Conservation (phyloP, 2,113 vertebrate species). For the Tichodroma muraria region DNA sequence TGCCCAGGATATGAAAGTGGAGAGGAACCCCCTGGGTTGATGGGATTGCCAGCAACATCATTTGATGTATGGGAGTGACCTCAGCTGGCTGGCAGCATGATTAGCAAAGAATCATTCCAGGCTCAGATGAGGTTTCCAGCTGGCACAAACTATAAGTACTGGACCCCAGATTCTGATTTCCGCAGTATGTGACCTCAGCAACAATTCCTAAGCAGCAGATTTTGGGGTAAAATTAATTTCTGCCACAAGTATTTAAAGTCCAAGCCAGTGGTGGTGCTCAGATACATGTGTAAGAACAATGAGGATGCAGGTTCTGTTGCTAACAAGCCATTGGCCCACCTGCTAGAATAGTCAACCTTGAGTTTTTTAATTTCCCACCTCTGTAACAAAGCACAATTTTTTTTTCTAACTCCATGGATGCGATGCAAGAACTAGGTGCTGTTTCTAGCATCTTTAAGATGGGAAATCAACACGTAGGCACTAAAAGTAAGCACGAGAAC, state of each 20-base stretch:
- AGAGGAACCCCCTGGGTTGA: neutral
- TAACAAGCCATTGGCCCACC: neutral
- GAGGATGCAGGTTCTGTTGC: neutral
- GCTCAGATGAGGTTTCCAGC: neutral
- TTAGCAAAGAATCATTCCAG: neutral
- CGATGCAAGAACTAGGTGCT: neutral
- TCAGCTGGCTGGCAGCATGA: neutral
- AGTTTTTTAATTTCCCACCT: neutral
- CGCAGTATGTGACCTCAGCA: neutral
- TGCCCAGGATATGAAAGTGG: neutral
- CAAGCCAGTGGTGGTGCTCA: neutral
- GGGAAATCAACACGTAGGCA: neutral
- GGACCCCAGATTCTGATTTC: neutral
- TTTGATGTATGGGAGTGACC: neutral
- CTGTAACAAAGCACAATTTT: neutral
- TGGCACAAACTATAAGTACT: neutral
- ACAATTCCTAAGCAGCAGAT: neutral
- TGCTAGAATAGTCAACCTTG: neutral
- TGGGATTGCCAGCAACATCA: neutral
- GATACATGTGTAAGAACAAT: accelerated
- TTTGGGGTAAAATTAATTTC: neutral
- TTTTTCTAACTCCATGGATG: neutral
- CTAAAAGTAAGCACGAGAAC: neutral
- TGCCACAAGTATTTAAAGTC: neutral
- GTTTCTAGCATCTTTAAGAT: neutral